Evolutionary conservation across 1,140 invertebrate genomes (phyloP).

Genomic region (Bilobella aurantiaca): DNA sequence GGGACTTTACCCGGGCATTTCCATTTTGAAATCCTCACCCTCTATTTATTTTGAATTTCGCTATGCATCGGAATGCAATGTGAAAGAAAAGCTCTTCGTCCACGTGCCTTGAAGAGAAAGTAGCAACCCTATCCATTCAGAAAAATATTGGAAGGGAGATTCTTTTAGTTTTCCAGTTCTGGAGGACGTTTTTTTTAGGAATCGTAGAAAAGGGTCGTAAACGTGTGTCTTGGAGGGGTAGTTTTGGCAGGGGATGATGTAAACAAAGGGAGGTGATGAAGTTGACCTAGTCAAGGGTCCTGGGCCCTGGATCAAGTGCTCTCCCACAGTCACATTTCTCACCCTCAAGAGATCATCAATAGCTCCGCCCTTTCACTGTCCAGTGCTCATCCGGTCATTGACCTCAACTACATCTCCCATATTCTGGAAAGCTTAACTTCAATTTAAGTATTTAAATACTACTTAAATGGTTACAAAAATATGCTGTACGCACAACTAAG

Average conservation of each 20-base stretch:
- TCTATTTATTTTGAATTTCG: not conserved
- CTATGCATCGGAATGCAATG: not conserved
- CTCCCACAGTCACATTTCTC: not conserved
- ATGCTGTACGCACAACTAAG: too few species aligned
- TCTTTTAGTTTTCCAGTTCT: too few species aligned
- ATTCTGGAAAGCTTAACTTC: too few species aligned
- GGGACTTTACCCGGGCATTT: too few species aligned
- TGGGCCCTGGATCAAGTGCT: not conserved
- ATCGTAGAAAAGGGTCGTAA: not conserved
- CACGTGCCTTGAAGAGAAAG: not conserved
- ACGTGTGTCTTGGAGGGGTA: not conserved
- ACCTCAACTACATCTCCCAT: too few species aligned
- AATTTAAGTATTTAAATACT: too few species aligned
- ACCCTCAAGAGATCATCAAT: too few species aligned
- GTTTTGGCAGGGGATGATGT: not conserved
- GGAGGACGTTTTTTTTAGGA: too few species aligned
- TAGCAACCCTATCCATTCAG: not conserved
- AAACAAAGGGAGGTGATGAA: not conserved
- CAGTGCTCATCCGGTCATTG: too few species aligned
- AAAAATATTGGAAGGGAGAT: not conserved
- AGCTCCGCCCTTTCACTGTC: too few species aligned
- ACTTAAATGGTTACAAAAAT: too few species aligned
- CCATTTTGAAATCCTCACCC: too few species aligned
- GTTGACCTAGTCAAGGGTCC: slow-evolving; percentile 4
- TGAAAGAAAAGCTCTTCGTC: not conserved